Evolutionary conservation across 1,140 invertebrate genomes (phyloP), one percentile per base, ranked within the genome.

Genomic region (Muscidifurax raptorellus): DNA sequence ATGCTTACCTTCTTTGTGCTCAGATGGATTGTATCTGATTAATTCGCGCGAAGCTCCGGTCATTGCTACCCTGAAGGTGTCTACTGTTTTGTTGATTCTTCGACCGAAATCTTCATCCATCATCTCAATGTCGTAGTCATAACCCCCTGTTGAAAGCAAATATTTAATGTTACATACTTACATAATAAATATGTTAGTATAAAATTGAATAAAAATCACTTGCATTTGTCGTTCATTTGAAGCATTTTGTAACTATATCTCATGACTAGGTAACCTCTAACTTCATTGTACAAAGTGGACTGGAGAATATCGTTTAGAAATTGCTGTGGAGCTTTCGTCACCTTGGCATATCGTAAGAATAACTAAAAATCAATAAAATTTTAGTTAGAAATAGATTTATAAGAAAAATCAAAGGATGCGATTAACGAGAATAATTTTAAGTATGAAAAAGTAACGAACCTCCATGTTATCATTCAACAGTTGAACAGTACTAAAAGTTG

Each of bases 321-420:
- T 28, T 76, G 74, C n/a, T 76, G 74, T 28, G 74, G 74, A 76
- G 36, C 52, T 72, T 3, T 72, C 22, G 22, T 4, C 18, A 72
- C 27, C 6, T 72, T 72, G 6, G 71, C 6, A 22, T 30, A 72
- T 36, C 40, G 28, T 18, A 72, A 36, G 40, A 32, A 72, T 13
- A 36, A 18, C 71, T 72, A 15, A 6, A 72, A 59, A 7, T n/a
- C 52, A 59, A n/a, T 7, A 9, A 40, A 40, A 40, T 1, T 9
- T 40, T 10, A 40, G 7, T 40, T 40, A 9, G 1, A 40, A 40
- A 40, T 0, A 40, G 36, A 40, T 40, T 40, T 9, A n/a, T 6
- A n/a, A 59, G 3, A 59, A 59, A n/a, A 22, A 2, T 59, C 18
- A 6, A n/a, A 59, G 36, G n/a, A n/a, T n/a, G n/a, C n/a, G n/a